phyloP scores from a whole-genome alignment of 2,797 vertebrate genomes.

The Protonibea diacanthus region DNA sequence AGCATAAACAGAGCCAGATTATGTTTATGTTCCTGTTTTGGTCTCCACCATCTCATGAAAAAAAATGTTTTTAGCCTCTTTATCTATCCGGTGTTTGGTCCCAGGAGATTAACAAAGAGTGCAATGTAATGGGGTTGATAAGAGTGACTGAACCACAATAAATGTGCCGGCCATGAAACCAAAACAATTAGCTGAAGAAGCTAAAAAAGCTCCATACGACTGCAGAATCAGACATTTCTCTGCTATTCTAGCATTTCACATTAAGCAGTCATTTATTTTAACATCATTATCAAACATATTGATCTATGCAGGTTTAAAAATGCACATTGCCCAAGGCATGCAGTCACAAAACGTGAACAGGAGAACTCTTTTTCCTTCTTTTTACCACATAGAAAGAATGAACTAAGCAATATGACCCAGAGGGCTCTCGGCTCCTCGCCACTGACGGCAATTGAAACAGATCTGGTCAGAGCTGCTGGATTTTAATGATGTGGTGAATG shows the following conservation, averaged over 20 bases:
- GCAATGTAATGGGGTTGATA: background rate
- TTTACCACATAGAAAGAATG: conserved; percentile 16
- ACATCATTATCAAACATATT: background rate
- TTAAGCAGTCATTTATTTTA: conserved; percentile 15
- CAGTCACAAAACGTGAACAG: conserved; percentile 11
- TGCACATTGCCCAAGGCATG: background rate
- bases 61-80: background rate
- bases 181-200: conserved; percentile 4
- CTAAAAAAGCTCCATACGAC: background rate
- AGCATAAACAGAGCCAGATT: background rate
- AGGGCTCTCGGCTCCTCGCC: conserved; percentile 32
- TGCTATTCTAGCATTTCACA: background rate
- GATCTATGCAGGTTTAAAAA: conserved; percentile 16
- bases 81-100: background rate
- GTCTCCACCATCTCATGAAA: background rate
- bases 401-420: conserved; percentile 36
- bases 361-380: background rate
- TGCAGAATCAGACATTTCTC: background rate
- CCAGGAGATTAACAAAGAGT: no score
- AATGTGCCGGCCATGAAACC: background rate
- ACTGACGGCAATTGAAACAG: conserved; percentile 47
- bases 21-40: background rate
- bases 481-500: conserved; percentile 68
- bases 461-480: conserved; percentile 43
- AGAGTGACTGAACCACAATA: background rate